Conservation (phyloP, 2,797 vertebrate species). For the Phalloptychus januarius region DNA sequence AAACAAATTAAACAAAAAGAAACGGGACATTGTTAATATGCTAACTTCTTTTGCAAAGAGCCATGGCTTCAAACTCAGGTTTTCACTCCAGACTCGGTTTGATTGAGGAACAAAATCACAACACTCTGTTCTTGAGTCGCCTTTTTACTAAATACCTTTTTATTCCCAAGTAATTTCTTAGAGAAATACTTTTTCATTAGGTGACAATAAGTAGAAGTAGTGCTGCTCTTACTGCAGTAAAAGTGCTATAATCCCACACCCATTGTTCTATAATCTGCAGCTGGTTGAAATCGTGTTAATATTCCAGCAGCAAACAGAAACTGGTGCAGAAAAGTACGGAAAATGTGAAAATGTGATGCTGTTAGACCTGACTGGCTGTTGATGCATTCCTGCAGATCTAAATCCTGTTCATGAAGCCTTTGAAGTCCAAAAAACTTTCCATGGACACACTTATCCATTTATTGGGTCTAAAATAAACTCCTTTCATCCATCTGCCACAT, state of each 20-base stretch:
- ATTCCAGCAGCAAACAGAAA: not conserved
- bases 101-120: no score
- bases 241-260: no score
- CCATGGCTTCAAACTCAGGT: no score
- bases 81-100: no score
- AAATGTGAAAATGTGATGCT: not conserved
- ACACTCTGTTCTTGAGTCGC: no score
- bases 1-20: not conserved
- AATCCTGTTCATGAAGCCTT: not conserved
- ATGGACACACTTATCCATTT: not conserved
- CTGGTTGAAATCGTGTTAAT: not conserved
- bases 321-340: not conserved
- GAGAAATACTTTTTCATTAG: no score
- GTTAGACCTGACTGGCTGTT: not conserved
- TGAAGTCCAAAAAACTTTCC: not conserved
- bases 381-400: not conserved
- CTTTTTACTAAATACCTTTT: no score
- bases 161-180: no score
- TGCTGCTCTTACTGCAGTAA: no score
- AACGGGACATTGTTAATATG: not conserved
- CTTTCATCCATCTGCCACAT: not conserved
- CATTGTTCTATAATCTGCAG: not conserved
- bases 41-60: not conserved
- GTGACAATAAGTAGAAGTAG: no score
- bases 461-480: not conserved